These are phyloP conservation scores for Chlorops oryzae DNA, from an alignment of 1,140 invertebrate genomes.

Conservation along the genomic window DNA sequence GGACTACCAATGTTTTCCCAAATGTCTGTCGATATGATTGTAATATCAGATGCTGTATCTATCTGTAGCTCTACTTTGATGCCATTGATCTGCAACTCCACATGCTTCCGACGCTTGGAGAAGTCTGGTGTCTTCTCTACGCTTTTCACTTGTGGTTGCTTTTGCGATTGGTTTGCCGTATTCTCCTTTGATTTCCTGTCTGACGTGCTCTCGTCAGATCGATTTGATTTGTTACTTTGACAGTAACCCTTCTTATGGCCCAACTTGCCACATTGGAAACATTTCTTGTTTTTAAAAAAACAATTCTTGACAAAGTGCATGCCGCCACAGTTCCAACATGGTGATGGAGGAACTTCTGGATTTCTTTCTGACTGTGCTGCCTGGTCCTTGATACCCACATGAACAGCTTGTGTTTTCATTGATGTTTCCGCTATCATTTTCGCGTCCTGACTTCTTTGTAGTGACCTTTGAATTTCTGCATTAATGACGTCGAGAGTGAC, in stretches of 20 bases:
- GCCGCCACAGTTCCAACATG: not conserved
- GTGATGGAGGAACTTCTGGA: not conserved
- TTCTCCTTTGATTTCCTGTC: not conserved
- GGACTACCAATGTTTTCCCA: slow-evolving; percentile 1
- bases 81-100: slow-evolving; percentile 3
- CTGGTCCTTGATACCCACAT: not conserved
- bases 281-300: not conserved
- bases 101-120: slow-evolving; percentile 1
- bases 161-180: not conserved
- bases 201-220: too few species aligned
- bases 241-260: too few species aligned
- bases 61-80: slow-evolving; percentile 2
- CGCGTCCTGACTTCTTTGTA: slow-evolving; percentile 1
- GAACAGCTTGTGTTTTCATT: slow-evolving; percentile 1
- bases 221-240: not conserved
- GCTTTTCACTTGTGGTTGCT: not conserved
- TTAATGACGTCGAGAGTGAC: slow-evolving; percentile 5
- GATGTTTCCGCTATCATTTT: slow-evolving; percentile 1
- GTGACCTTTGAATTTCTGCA: slow-evolving; percentile 5
- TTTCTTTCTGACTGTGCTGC: not conserved
- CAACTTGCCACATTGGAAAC: not conserved
- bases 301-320: not conserved
- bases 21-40: slow-evolving; percentile 1
- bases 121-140: not conserved
- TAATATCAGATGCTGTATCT: slow-evolving; percentile 5